Conservation (phyloP, 2,797 vertebrate species). For the Pangasius krempfi region DNA sequence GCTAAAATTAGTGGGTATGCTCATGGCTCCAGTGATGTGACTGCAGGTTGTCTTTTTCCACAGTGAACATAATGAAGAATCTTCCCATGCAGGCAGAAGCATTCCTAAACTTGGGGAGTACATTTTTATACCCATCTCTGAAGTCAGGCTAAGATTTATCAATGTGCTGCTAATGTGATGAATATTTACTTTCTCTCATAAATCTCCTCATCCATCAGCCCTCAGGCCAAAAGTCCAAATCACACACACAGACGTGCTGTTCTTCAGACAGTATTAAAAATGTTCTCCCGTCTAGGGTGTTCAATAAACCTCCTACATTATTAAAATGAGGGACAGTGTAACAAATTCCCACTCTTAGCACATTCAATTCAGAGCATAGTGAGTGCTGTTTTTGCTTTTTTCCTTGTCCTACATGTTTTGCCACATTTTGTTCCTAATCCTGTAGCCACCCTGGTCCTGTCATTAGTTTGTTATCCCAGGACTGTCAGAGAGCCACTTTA, state of each 20-base stretch:
- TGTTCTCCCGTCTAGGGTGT: background rate
- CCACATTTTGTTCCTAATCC: too few relatives aligned
- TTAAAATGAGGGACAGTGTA: background rate
- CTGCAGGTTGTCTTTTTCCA: background rate
- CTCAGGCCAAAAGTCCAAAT: conserved; percentile 18
- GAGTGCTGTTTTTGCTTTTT: background rate
- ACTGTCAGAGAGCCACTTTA: background rate
- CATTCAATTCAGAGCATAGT: background rate
- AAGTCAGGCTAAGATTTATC: conserved; percentile 21
- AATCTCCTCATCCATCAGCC: conserved; percentile 38
- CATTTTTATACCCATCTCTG: conserved; percentile 2
- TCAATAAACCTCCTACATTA: background rate
- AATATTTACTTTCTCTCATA: conserved; percentile 35
- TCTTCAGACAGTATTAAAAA: conserved; percentile 10
- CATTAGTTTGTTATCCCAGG: background rate
- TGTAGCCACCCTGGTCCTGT: background rate
- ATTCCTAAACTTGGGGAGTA: background rate
- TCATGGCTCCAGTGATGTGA: background rate
- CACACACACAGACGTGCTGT: background rate
- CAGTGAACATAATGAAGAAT: conserved; percentile 17
- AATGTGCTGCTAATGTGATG: conserved; percentile 21
- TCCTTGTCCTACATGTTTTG: background rate
- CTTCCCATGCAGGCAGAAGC: background rate
- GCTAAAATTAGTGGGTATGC: conserved; percentile 15
- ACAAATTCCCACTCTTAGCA: background rate